Evolutionary conservation across 2,113 vertebrate species (phyloP).

Genomic region (Sinocyclocheilus maitianheensis): DNA sequence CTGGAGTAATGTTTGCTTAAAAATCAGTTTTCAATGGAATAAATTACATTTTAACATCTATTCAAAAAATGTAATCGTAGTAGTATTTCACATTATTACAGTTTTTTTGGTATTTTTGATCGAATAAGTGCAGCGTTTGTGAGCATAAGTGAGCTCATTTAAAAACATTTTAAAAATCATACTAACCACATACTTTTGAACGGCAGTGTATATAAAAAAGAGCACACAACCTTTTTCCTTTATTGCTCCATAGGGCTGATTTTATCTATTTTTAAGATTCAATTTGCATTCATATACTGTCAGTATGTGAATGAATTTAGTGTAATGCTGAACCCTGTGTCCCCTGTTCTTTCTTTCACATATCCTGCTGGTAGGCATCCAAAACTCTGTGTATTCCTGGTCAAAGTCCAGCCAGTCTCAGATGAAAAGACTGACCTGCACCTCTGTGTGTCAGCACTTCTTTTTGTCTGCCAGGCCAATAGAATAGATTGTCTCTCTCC

Average conservation of each 20-base stretch:
- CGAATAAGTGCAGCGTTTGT: background rate
- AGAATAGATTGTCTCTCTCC: slow-evolving; percentile 59
- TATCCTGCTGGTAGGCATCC: slow-evolving; percentile 19
- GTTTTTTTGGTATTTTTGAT: background rate
- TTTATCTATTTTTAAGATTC: background rate
- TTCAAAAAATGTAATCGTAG: background rate
- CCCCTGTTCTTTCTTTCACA: background rate
- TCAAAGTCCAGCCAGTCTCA: slow-evolving; percentile 45
- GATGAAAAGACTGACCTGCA: slow-evolving; percentile 52
- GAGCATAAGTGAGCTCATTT: background rate
- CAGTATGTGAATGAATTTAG: slow-evolving; percentile 3
- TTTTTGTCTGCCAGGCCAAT: slow-evolving; percentile 54
- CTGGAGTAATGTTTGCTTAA: background rate
- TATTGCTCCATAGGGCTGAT: background rate
- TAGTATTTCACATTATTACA: too few species aligned
- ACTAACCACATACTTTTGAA: background rate
- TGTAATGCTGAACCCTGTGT: background rate
- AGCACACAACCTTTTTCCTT: background rate
- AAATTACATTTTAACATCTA: background rate
- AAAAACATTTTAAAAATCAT: background rate
- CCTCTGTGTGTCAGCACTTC: slow-evolving; percentile 51
- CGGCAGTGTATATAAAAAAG: background rate
- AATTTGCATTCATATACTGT: slow-evolving; percentile 8
- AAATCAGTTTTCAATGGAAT: background rate
- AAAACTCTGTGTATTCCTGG: slow-evolving; percentile 35